Base-by-base conservation (phyloP, 2,797 vertebrate genomes). In the Cynopterus sphinx region DNA sequence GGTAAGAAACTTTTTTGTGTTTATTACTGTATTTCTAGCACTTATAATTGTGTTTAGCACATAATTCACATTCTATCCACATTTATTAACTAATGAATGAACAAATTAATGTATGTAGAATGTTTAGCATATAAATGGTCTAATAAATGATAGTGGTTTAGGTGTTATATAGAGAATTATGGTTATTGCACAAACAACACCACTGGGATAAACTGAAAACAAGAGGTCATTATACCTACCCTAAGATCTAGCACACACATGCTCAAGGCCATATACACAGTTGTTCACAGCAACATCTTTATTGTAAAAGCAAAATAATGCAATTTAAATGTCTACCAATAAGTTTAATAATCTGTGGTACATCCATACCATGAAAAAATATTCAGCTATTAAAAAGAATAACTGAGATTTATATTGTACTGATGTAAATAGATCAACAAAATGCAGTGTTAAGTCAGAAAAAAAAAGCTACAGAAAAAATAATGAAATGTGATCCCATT, bases 31-130 rank as follows among this genome's bases (percentile, higher is more conserved):
- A 33, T 43, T 22, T 71, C 82, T 5, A 84, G 78, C 6, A 15
- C 33, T 59, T 41, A 73, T 65, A 94, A 78, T 81, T 51, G 10
- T n/a, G 39, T 75, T 94, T 53, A 41, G 39, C 1, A 6, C 43
- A 41, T 51, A 65, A 89, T 55, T 91, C 53, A 71, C 39, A 91
- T 43, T 59, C 7, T 63, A 90, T 68, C 67, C 92, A 94, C 78
- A 90, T 59, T 81, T 92, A 87, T 93, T 63, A 91, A 59, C 31
- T 85, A 85, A 59, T 39, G 12, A 83, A 68, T 79, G 79, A 96
- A 92, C 39, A 86, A 71, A 83, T 67, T 39, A 92, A 61, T 75
- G 24, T 33, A 67, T 73, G 36, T 93, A 55, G 82, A 75, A 75
- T 55, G 67, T 55, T 92, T 68, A 41, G 36, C 55, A 92, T 71